A percentile compares a stretch with the other conserved stretches of the same genome.
These are phyloP conservation scores for Coenobita brevimanus DNA, from an alignment of 1,140 invertebrate genomes.

Conservation along the genomic window DNA sequence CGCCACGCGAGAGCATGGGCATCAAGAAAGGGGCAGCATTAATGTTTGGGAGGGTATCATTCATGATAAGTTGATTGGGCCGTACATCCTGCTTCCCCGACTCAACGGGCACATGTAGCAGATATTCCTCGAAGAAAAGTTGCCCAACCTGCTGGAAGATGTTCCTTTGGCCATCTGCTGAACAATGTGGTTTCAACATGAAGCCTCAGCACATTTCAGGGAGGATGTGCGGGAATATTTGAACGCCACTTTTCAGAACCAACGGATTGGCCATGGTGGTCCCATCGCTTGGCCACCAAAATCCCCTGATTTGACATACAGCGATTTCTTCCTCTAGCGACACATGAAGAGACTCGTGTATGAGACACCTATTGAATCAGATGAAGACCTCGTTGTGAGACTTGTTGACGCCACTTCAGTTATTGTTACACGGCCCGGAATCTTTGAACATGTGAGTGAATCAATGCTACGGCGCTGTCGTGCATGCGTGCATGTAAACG, in stretches of 20 bases:
- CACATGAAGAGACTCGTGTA: conserved; percentile 38
- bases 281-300: conserved; percentile 58
- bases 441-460: no score
- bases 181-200: not conserved
- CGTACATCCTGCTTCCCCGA: not conserved
- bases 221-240: not conserved
- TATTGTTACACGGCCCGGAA: no score
- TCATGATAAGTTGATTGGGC: not conserved
- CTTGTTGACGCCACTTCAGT: no score
- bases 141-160: not conserved
- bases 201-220: not conserved
- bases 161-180: not conserved
- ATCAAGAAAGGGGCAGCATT: not conserved
- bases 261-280: not conserved
- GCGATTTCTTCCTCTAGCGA: conserved; percentile 63
- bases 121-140: not conserved
- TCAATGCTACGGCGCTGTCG: no score
- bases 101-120: not conserved
- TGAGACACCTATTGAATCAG: not conserved
- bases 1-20: not conserved
- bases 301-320: conserved; percentile 61
- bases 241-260: not conserved
- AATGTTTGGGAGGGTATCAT: not conserved
- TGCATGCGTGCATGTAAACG: no score
- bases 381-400: not conserved